A percentile compares a stretch with the other conserved stretches of the same genome.
Conservation (phyloP, 2,888 invertebrate species). For the Rosalia funebris region DNA sequence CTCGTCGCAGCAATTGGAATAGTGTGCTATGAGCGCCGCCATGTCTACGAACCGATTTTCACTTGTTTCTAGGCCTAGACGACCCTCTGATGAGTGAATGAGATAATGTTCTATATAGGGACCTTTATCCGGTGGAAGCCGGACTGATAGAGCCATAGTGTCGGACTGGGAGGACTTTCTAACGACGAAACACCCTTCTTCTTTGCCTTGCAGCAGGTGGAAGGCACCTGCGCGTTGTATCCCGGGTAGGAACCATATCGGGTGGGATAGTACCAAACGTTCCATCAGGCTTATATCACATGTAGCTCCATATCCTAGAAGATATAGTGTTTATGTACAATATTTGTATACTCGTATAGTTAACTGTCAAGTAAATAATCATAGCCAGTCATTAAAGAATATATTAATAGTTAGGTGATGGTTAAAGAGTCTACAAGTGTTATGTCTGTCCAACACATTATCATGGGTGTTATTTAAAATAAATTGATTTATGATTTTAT, state of each 20-base stretch:
- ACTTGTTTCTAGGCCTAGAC: slow-evolving; percentile 91
- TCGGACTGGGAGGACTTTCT: slow-evolving; percentile 92
- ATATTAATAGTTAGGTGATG: too few species aligned
- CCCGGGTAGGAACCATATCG: slow-evolving; percentile 95
- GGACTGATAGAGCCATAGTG: slow-evolving; percentile 95
- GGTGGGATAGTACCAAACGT: slow-evolving; percentile 88
- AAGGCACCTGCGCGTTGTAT: slow-evolving; percentile 93
- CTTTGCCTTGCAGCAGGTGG: slow-evolving; percentile 92
- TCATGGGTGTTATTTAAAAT: too few species aligned
- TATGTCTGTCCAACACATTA: too few species aligned
- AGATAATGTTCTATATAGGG: slow-evolving; percentile 97
- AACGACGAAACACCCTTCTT: slow-evolving; percentile 95
- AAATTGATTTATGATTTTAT: too few species aligned
- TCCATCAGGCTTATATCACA: slow-evolving; percentile 89
- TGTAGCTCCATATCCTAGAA: slow-evolving; percentile 74
- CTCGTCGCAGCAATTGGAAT: slow-evolving; percentile 94
- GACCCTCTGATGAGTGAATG: slow-evolving; percentile 84
- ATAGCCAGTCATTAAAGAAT: too few species aligned
- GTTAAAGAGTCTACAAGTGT: too few species aligned
- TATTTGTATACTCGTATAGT: too few species aligned
- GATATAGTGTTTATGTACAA: neutral
- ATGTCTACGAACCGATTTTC: slow-evolving; percentile 93
- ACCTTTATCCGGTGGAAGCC: slow-evolving; percentile 85
- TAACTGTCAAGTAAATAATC: too few species aligned
- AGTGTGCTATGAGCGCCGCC: slow-evolving; percentile 92